A percentile compares a stretch with the other conserved stretches of the same genome.
Conservation (phyloP, 1,140 invertebrate species). For the Neodiprion virginianus region DNA sequence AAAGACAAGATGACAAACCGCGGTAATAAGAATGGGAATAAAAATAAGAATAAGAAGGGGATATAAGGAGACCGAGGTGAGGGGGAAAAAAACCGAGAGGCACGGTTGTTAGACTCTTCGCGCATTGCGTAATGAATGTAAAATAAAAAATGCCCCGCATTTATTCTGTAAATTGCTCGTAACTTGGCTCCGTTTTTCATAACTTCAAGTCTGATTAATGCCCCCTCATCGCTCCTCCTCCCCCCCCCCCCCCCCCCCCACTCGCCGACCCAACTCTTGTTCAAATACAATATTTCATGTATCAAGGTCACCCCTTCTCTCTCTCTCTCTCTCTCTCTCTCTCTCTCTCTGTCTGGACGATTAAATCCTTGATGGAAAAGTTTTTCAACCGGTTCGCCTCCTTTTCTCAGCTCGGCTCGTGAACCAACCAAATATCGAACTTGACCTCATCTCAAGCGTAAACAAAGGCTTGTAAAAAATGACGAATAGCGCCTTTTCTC, state of each 20-base stretch:
- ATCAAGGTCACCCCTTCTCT: background rate
- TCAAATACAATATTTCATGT: background rate
- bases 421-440: too few relatives aligned
- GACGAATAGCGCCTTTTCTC: background rate
- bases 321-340: too few relatives aligned
- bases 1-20: constrained; percentile 9
- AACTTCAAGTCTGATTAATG: constrained; percentile 16
- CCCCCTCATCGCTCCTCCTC: background rate
- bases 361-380: too few relatives aligned
- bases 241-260: background rate
- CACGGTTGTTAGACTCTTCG: background rate
- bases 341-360: too few relatives aligned
- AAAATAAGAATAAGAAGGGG: too few relatives aligned
- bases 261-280: background rate
- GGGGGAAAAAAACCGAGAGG: background rate
- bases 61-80: too few relatives aligned
- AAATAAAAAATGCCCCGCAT: constrained; percentile 14
- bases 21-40: background rate
- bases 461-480: too few relatives aligned
- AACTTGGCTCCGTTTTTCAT: constrained; percentile 16
- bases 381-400: too few relatives aligned
- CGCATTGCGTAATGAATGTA: constrained; percentile 16
- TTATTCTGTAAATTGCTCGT: constrained; percentile 16
- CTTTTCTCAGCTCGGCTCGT: too few relatives aligned
- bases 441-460: too few relatives aligned